Evolutionary conservation across 1,140 invertebrate species (phyloP).

Genomic region (Camponotus floridanus): DNA sequence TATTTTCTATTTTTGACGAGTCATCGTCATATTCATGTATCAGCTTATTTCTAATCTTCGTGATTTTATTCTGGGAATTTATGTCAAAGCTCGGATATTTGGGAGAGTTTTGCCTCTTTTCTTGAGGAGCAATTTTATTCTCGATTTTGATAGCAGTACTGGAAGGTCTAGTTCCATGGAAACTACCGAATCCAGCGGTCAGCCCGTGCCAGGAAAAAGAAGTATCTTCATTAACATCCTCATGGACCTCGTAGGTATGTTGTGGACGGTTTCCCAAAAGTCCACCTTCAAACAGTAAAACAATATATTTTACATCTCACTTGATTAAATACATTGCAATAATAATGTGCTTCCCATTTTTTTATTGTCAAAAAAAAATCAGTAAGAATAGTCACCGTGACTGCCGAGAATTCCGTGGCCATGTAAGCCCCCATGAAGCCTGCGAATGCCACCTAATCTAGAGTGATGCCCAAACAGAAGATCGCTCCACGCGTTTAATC

Average conservation of each 20-base stretch:
- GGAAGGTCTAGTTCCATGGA: slow-evolving; percentile 35
- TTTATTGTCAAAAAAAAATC: neutral
- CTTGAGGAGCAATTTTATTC: slow-evolving; percentile 77
- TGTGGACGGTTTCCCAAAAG: slow-evolving; percentile 31
- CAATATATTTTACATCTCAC: neutral
- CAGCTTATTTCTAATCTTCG: neutral
- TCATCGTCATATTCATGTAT: slow-evolving; percentile 32
- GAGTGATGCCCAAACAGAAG: slow-evolving; percentile 65
- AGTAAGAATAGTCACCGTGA: slow-evolving; percentile 40
- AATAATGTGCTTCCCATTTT: neutral
- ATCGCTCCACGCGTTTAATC: slow-evolving; percentile 70
- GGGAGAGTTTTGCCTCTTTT: neutral
- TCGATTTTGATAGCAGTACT: slow-evolving; percentile 55
- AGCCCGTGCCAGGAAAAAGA: slow-evolving; percentile 68
- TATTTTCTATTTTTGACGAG: slow-evolving; percentile 61
- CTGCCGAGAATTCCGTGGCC: slow-evolving; percentile 41
- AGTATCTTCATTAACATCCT: slow-evolving; percentile 72
- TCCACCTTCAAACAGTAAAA: slow-evolving; percentile 1
- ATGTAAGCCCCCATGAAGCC: slow-evolving; percentile 43
- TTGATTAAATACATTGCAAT: neutral
- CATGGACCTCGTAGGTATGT: slow-evolving; percentile 75
- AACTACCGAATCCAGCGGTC: slow-evolving; percentile 64
- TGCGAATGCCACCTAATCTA: slow-evolving; percentile 39
- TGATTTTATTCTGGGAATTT: slow-evolving; percentile 42
- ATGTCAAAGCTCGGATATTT: neutral